Evolutionary conservation across 2,113 vertebrate genomes (phyloP).

Genomic region (Cephalopholis sonnerati): DNA sequence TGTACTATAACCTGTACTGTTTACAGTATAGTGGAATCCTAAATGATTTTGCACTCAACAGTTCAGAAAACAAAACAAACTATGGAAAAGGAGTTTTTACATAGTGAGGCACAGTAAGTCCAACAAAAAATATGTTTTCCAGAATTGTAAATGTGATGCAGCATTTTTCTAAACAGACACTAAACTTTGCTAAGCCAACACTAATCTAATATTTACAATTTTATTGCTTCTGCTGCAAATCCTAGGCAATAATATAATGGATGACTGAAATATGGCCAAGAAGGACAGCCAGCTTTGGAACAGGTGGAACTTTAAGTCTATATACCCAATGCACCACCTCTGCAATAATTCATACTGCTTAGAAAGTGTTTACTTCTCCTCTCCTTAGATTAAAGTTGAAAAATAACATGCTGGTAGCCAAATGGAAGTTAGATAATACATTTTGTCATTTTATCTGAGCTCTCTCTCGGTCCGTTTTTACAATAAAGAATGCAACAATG

Average conservation of each 20-base stretch:
- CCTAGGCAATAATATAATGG: not conserved
- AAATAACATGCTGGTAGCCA: not conserved
- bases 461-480: not conserved
- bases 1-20: not conserved
- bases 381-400: not conserved
- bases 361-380: slow-evolving; percentile 27
- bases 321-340: slow-evolving; percentile 8
- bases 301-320: not conserved
- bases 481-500: not conserved
- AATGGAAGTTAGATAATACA: slow-evolving; percentile 12
- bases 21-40: not conserved
- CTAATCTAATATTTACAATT: slow-evolving; percentile 35
- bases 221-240: slow-evolving; percentile 9
- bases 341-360: slow-evolving; percentile 31
- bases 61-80: not conserved
- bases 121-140: not conserved
- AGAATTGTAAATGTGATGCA: not conserved
- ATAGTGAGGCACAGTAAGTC: not conserved
- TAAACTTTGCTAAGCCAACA: slow-evolving; percentile 2
- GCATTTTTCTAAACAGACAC: slow-evolving; percentile 3
- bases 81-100: not conserved
- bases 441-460: slow-evolving; percentile 1
- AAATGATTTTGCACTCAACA: not conserved
- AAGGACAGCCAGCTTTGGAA: not conserved
- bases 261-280: slow-evolving; percentile 1